phyloP scores from a whole-genome alignment of 2,888 invertebrate genomes.

The Charanyca ferruginea region DNA sequence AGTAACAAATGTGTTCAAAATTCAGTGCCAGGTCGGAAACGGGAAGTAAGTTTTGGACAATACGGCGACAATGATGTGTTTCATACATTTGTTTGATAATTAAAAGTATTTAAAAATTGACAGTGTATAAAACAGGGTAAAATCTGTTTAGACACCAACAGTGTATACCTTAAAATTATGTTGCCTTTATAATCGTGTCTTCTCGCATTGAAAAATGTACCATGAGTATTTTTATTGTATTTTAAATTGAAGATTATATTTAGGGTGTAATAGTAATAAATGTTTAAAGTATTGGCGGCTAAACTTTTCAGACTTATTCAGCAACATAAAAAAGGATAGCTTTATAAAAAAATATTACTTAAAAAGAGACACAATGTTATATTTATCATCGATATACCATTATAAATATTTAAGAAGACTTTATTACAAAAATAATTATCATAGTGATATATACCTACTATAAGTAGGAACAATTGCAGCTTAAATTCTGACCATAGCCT shows the following conservation, averaged over 20 bases:
- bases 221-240: constrained; percentile 59
- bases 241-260: constrained; percentile 47
- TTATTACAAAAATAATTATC: constrained; percentile 36
- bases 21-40: constrained; percentile 73
- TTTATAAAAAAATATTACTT: constrained; percentile 9
- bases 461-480: constrained; percentile 48
- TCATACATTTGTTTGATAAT: constrained; percentile 58
- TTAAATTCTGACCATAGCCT: constrained; percentile 57
- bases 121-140: constrained; percentile 67
- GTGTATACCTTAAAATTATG: constrained; percentile 59
- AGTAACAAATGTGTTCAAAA: constrained; percentile 81
- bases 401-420: constrained; percentile 45
- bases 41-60: constrained; percentile 70
- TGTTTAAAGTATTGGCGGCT: constrained; percentile 49
- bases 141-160: constrained; percentile 56
- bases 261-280: constrained; percentile 40
- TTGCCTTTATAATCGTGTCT: constrained; percentile 66
- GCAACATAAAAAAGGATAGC: constrained; percentile 15
- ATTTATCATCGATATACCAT: constrained; percentile 39
- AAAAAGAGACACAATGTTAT: constrained; percentile 34
- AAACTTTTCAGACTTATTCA: constrained; percentile 44
- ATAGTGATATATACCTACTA: constrained; percentile 30
- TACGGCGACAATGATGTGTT: constrained; percentile 61
- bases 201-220: constrained; percentile 57
- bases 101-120: constrained; percentile 42